Base-by-base conservation (phyloP, 2,888 invertebrate species). In the Osedax frankpressi region DNA sequence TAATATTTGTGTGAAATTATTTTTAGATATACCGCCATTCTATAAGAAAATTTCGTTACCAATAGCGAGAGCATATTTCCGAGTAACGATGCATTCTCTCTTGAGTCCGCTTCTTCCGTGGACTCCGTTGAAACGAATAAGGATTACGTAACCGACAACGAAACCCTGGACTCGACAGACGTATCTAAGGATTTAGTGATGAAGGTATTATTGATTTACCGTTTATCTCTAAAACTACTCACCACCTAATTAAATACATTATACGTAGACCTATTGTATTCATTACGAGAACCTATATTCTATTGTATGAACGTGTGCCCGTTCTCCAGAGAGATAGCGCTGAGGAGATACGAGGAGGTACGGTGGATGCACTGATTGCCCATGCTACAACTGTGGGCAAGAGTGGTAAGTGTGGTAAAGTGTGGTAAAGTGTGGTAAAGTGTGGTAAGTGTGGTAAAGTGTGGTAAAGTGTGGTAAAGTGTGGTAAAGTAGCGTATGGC, bases 361-460 rank as follows among this genome's bases (percentile, higher is more conserved):
- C 92, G 76, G 90, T 93, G 1, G 94, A 97, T 84, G 95, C 94
- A 0, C 89, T 98, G 73, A 90, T 97, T 76, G 94, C 96, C 63
- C 92, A 95, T 82, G 97, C 97, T 69, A 94, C 95, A 74, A 93
- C 93, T 86, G 92, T 93, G 76, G 92, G 92, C 83, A 94, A 93
- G 88, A 90, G 88, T 80, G 89, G 83, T 83, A 75, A 77, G 65
- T 63, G 30, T 44, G 44, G n/a, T n/a, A n/a, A n/a, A n/a, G n/a
- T n/a, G n/a, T n/a, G n/a, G n/a, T n/a, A n/a, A n/a, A n/a, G n/a
- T n/a, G n/a, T n/a, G n/a, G n/a, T n/a, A n/a, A n/a, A n/a, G n/a
- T n/a, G n/a, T n/a, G n/a, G n/a, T n/a, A n/a, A n/a, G n/a, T n/a
- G n/a, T n/a, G n/a, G n/a, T n/a, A n/a, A n/a, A n/a, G n/a, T n/a